Evolutionary conservation across 2,113 vertebrate genomes (phyloP).

Genomic region (Pogonocichla stellata): DNA sequence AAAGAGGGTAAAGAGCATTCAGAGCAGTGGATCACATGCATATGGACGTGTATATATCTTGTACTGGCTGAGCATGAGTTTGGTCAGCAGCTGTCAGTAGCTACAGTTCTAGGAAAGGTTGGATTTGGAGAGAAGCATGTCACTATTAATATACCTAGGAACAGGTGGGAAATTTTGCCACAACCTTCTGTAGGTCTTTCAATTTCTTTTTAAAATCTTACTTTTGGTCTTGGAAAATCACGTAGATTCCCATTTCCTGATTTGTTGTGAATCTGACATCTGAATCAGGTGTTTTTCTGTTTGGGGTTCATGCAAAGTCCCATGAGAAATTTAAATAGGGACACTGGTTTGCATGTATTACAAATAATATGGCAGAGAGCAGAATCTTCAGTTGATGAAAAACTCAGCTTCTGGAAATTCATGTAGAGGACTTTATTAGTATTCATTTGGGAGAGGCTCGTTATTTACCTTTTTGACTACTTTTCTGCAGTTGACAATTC

Average conservation of each 20-base stretch:
- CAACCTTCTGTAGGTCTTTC: background rate
- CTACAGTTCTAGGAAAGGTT: background rate
- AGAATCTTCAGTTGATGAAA: background rate
- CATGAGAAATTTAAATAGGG: background rate
- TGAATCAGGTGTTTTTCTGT: background rate
- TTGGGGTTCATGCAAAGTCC: background rate
- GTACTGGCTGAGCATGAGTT: background rate
- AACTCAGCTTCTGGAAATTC: background rate
- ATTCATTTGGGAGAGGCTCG: background rate
- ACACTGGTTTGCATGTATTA: background rate
- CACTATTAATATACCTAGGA: background rate
- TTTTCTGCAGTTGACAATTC: background rate
- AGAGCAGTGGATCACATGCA: background rate
- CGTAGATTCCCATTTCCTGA: background rate
- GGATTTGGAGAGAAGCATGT: background rate
- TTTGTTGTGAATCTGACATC: background rate
- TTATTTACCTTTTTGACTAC: background rate
- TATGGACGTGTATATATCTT: background rate
- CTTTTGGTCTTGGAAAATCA: background rate
- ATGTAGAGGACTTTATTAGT: background rate
- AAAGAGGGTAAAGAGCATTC: background rate
- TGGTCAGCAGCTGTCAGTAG: background rate
- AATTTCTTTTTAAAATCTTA: background rate
- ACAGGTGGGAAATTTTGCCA: background rate
- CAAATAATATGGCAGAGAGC: background rate